These are phyloP conservation scores for Poeciliopsis presidionis DNA, from an alignment of 2,797 vertebrate species.

Conservation along the genomic window DNA sequence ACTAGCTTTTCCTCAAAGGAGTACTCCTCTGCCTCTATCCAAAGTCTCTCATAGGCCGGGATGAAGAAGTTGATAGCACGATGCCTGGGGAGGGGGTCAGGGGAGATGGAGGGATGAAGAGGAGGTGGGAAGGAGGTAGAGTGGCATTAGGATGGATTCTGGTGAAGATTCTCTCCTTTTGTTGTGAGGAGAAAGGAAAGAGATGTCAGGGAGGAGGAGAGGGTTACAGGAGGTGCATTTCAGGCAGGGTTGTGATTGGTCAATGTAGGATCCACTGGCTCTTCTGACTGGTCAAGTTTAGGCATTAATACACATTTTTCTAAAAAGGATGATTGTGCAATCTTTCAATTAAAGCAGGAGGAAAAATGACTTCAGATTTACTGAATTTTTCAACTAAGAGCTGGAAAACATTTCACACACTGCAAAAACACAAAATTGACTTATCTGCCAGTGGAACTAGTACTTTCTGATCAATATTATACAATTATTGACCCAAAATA, in stretches of 20 bases:
- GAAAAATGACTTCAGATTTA: conserved; percentile 36
- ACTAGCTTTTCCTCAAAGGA: conserved; percentile 99
- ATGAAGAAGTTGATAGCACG: conserved; percentile 99
- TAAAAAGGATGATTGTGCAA: conserved; percentile 35
- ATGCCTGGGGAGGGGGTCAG: conserved; percentile 91
- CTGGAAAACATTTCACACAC: background rate
- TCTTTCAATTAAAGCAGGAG: conserved; percentile 22
- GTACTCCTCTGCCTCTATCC: conserved; percentile 99
- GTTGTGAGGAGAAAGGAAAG: conserved; percentile 87
- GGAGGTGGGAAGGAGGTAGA: conserved; percentile 77
- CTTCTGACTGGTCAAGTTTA: conserved; percentile 95
- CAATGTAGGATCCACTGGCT: conserved; percentile 86
- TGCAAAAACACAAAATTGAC: no score
- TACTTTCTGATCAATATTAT: no score
- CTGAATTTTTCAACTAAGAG: conserved; percentile 17
- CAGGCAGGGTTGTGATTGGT: conserved; percentile 82
- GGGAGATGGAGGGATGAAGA: conserved; percentile 82
- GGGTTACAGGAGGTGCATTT: conserved; percentile 75
- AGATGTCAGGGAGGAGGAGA: conserved; percentile 77
- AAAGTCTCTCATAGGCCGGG: conserved; percentile 99
- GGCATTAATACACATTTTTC: background rate
- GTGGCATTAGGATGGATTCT: conserved; percentile 85
- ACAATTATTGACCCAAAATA: no score
- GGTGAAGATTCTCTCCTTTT: conserved; percentile 76
- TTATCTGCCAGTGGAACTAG: no score